These are phyloP conservation scores for Gephyroberyx darwinii DNA, from an alignment of 2,797 vertebrate genomes.

Conservation along the genomic window DNA sequence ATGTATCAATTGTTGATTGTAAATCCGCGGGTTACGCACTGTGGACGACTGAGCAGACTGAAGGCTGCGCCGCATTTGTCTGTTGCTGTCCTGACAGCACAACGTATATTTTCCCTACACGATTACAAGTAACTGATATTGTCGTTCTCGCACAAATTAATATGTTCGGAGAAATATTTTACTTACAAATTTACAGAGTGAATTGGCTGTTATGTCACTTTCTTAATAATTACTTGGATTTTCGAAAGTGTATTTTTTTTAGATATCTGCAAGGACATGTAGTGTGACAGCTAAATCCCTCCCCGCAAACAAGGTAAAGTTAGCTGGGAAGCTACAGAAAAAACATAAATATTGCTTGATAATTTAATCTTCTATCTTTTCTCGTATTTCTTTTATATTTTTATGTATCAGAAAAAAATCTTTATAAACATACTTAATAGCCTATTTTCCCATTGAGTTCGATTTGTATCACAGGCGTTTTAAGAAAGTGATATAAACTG, in stretches of 20 bases:
- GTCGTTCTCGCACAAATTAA: rapidly evolving
- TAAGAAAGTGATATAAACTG: background rate
- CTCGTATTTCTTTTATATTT: background rate
- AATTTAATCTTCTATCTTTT: rapidly evolving
- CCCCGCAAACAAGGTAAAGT: slow-evolving; percentile 67
- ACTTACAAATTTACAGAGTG: rapidly evolving
- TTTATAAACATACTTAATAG: rapidly evolving
- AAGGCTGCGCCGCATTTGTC: slow-evolving; percentile 83
- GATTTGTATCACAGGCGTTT: background rate
- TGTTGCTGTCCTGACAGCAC: slow-evolving; percentile 77
- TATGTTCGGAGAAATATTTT: rapidly evolving
- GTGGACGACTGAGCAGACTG: slow-evolving; percentile 75
- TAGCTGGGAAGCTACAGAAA: background rate
- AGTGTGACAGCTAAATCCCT: slow-evolving; percentile 75
- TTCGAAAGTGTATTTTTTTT: slow-evolving; percentile 36
- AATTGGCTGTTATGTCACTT: rapidly evolving
- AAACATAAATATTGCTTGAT: too few species aligned
- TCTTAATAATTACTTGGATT: background rate
- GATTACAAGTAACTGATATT: rapidly evolving
- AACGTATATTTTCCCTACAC: slow-evolving; percentile 35
- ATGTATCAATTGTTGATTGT: slow-evolving; percentile 60
- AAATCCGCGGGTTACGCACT: slow-evolving; percentile 78
- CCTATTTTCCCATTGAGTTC: background rate
- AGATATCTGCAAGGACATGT: slow-evolving; percentile 73
- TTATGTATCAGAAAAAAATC: background rate